Evolutionary conservation across 2,113 vertebrate genomes (phyloP).

Genomic region (Melanostigma gelatinosum): DNA sequence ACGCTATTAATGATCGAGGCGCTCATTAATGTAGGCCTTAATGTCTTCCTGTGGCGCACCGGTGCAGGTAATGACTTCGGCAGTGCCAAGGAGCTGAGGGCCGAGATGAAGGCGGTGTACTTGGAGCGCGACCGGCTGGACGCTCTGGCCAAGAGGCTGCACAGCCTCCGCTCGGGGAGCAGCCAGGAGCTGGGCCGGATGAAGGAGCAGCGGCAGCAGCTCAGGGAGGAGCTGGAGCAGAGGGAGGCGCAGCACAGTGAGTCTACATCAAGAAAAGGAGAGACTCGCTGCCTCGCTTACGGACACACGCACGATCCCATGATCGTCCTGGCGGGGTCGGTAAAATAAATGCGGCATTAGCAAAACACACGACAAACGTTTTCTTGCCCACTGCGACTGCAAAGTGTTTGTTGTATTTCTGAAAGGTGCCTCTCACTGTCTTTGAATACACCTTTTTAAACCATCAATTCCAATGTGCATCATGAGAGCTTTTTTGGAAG

Average conservation of each 20-base stretch:
- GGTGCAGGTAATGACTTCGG: conserved; percentile 87
- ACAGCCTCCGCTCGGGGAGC: conserved; percentile 82
- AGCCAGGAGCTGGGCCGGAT: conserved; percentile 81
- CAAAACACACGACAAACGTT: neutral
- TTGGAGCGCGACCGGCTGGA: conserved; percentile 87
- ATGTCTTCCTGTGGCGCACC: conserved; percentile 48
- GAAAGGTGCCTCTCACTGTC: conserved; percentile 9
- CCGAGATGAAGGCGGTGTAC: conserved; percentile 86
- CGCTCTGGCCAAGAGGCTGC: conserved; percentile 83
- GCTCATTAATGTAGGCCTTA: conserved; percentile 58
- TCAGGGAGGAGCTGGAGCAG: conserved; percentile 86
- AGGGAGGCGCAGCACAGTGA: conserved; percentile 85
- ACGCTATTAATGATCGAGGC: conserved; percentile 58
- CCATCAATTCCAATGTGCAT: conserved; percentile 52
- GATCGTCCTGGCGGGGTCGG: neutral
- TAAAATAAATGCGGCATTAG: conserved; percentile 3
- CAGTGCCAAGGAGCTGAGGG: conserved; percentile 88
- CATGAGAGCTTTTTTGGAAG: conserved; percentile 50
- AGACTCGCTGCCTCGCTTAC: neutral
- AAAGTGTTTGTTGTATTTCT: conserved; percentile 28
- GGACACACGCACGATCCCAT: neutral
- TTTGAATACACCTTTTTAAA: conserved; percentile 55
- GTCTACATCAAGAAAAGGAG: conserved; percentile 49
- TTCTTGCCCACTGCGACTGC: conserved; percentile 18
- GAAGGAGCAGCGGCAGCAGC: conserved; percentile 83